phyloP scores from a whole-genome alignment of 2,888 invertebrate genomes.

The Hydrotaea cyrtoneurina region DNA sequence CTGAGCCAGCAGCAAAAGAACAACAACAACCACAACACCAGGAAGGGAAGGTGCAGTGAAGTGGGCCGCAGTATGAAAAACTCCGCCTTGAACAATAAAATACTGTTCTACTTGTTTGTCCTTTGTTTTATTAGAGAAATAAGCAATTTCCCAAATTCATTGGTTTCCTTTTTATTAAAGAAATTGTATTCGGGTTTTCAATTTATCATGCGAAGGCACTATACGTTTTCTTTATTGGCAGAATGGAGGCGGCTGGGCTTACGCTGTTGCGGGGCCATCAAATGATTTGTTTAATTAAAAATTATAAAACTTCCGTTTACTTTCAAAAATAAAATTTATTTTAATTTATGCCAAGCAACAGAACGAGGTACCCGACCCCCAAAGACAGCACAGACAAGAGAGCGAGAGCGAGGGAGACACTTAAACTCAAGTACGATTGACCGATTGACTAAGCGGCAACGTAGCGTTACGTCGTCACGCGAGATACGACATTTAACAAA shows the following conservation, averaged over 20 bases:
- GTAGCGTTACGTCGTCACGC: neutral
- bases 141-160: neutral
- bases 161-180: neutral
- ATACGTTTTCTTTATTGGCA: neutral
- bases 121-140: neutral
- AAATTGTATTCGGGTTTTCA: neutral
- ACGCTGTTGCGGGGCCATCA: neutral
- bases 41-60: neutral
- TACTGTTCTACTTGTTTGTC: neutral
- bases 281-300: neutral
- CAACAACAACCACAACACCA: neutral
- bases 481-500: conserved; percentile 2
- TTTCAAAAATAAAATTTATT: neutral
- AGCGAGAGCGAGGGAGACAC: neutral
- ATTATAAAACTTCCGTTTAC: neutral
- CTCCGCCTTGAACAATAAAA: neutral
- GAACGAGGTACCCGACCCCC: neutral
- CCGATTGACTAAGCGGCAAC: neutral
- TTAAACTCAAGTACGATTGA: neutral
- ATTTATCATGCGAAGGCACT: neutral
- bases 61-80: neutral
- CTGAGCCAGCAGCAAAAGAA: neutral
- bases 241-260: neutral
- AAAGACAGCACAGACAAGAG: neutral
- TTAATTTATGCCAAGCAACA: neutral